These are phyloP conservation scores for Metalampra italica DNA, from an alignment of 2,888 invertebrate genomes.

Conservation along the genomic window DNA sequence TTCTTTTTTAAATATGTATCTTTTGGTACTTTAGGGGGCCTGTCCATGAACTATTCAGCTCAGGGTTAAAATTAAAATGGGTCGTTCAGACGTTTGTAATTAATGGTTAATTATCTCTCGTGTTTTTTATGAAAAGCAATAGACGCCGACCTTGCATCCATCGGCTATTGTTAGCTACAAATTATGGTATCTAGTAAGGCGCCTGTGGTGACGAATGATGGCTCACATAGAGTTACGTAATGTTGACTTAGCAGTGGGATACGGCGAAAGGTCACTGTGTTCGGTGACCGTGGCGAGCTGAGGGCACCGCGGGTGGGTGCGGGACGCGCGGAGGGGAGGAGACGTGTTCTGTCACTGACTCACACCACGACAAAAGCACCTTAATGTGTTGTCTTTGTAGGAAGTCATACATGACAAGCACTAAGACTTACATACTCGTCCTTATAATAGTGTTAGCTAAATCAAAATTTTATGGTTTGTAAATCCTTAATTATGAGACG, in stretches of 20 bases:
- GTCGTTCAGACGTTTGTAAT: not conserved
- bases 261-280: slow-evolving; percentile 66
- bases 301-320: slow-evolving; percentile 29
- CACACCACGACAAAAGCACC: slow-evolving; percentile 29
- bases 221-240: slow-evolving; percentile 52
- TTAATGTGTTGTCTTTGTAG: slow-evolving; percentile 4
- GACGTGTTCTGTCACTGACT: slow-evolving; percentile 27
- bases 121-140: not conserved
- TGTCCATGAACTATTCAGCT: not conserved
- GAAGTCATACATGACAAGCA: not conserved
- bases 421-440: not conserved
- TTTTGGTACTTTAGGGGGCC: no score
- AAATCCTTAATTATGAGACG: no score
- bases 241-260: slow-evolving; percentile 34
- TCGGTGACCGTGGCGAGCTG: slow-evolving; percentile 66
- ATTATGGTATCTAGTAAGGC: not conserved
- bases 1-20: no score
- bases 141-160: not conserved
- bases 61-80: not conserved
- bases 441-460: not conserved
- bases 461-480: no score
- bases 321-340: slow-evolving; percentile 14
- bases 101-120: not conserved
- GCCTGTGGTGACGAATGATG: slow-evolving; percentile 1
- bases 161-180: not conserved